Conservation (phyloP, 2,113 vertebrate genomes). For the Poicephalus meyeri region DNA sequence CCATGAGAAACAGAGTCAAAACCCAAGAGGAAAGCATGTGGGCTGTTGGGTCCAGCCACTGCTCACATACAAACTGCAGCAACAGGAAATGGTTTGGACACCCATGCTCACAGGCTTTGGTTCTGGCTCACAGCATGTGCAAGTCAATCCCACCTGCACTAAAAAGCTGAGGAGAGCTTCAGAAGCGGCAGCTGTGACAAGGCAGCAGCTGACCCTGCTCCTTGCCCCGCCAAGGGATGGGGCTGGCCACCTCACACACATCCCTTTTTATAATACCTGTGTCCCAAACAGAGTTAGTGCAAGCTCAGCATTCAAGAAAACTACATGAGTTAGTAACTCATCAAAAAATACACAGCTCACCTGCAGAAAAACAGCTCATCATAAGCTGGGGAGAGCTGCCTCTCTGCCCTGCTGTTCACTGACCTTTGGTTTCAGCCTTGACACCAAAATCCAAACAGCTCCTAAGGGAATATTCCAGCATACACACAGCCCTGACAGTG, state of each 20-base stretch:
- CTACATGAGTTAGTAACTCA: neutral
- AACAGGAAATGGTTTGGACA: neutral
- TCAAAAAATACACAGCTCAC: neutral
- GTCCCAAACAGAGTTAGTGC: neutral
- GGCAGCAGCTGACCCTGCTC: neutral
- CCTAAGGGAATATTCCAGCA: neutral
- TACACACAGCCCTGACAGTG: neutral
- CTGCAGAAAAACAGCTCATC: neutral
- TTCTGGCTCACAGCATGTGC: neutral
- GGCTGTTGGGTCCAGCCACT: neutral
- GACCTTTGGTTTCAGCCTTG: slow-evolving; percentile 34
- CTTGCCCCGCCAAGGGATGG: neutral
- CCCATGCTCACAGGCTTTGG: neutral
- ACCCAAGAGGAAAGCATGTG: neutral
- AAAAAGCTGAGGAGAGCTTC: neutral
- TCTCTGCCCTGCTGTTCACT: neutral
- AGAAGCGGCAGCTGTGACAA: neutral
- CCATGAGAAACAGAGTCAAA: neutral
- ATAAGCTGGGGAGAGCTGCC: neutral
- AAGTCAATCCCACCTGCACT: neutral
- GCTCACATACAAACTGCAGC: neutral
- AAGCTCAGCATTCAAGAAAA: slow-evolving; percentile 20
- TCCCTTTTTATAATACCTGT: neutral
- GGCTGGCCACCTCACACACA: neutral
- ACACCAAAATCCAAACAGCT: slow-evolving; percentile 23